Evolutionary conservation across 2,797 vertebrate genomes (phyloP).

Genomic region (Uromys caudimaculatus): DNA sequence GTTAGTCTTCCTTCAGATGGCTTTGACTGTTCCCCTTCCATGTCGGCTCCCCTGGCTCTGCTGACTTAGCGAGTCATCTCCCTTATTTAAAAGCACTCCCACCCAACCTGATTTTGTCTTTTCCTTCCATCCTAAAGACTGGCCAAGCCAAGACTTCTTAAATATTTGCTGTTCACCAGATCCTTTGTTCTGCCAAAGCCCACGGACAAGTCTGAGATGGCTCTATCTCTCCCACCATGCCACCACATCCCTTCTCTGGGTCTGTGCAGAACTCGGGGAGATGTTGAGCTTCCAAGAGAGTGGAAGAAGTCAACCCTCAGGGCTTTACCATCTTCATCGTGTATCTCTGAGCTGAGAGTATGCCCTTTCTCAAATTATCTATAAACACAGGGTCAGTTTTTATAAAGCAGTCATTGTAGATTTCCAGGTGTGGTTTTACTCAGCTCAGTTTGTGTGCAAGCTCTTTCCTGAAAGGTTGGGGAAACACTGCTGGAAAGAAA

Average conservation of each 20-base stretch:
- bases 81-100: background rate
- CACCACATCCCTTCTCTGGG: background rate
- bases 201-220: background rate
- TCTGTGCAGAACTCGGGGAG: background rate
- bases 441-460: slow-evolving; percentile 6
- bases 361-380: background rate
- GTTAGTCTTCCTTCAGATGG: background rate
- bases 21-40: background rate
- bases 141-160: background rate
- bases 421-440: background rate
- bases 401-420: background rate
- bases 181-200: background rate
- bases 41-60: background rate
- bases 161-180: background rate
- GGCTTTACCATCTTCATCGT: background rate
- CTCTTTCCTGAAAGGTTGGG: background rate
- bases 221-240: too few relatives aligned
- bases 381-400: background rate
- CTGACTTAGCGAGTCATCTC: background rate
- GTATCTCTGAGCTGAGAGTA: background rate
- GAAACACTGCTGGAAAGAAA: slow-evolving; percentile 23
- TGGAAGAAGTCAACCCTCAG: background rate
- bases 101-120: slow-evolving; percentile 36
- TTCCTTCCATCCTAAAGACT: slow-evolving; percentile 25
- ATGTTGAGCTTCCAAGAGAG: background rate